Evolutionary conservation across 2,797 vertebrate genomes (phyloP), one percentile per base, ranked within the genome.

Genomic region (Myiotriccus ornatus): DNA sequence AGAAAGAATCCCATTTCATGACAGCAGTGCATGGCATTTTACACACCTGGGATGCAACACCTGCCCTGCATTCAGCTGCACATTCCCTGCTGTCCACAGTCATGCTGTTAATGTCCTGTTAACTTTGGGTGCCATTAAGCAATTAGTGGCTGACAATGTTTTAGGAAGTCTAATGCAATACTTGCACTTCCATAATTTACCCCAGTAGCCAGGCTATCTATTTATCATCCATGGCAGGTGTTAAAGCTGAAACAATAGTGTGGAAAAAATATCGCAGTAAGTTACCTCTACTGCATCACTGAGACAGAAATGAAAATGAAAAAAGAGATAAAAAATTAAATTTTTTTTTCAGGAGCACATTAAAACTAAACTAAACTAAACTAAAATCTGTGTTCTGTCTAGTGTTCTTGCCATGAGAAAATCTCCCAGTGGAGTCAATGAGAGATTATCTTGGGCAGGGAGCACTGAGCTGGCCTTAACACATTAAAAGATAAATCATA

Each of bases 401-500:
- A 93, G 90, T 47, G 55, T 88, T 91, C 63, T 76, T 92, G 80
- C 70, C 76, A 32, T 57, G 56, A 91, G 94, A 94, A 96, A 88
- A 90, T 79, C 77, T 94, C 49, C 63, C 3, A 2, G 39, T 70
- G 74, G 91, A 96, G 91, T 84, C 87, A 96, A 70, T 92, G 95
- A 88, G 85, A 96, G 85, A 94, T 95, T 94, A 88, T 87, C 73
- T 95, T 25, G 80, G 74, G 80, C 90, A 82, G 56, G 35, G 83
- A 95, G 55, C 5, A 91, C 62, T 69, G 82, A 91, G 90, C 82
- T 94, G 93, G 64, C 71, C 71, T 74, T 89, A 89, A 80, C 90
- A 92, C 90, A 92, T 86, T 81, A 75, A 85, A 95, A 97, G 87
- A 95, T 94, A 97, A 95, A 96, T 96, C 90, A 97, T 56, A 84